Evolutionary conservation across 1,140 invertebrate species (phyloP).

Genomic region (Lordiphosa clarofinis): DNA sequence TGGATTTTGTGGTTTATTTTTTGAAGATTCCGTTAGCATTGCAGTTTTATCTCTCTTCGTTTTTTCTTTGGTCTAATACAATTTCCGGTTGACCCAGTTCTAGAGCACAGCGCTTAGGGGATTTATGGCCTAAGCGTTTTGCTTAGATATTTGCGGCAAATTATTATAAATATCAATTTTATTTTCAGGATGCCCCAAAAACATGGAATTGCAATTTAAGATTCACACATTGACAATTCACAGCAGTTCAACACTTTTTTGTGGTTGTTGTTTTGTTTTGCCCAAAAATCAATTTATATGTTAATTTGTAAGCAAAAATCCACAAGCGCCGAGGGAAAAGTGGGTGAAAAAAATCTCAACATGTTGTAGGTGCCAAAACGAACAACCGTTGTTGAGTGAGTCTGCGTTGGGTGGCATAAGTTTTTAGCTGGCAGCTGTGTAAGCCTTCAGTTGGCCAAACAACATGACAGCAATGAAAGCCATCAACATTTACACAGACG

Average conservation of each 20-base stretch:
- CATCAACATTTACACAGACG: constrained; percentile 6
- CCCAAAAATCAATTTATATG: constrained; percentile 75
- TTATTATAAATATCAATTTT: constrained; percentile 8
- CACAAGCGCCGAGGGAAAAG: constrained; percentile 25
- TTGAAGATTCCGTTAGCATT: constrained; percentile 60
- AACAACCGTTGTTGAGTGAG: constrained; percentile 56
- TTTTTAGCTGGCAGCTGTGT: constrained; percentile 62
- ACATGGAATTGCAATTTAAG: constrained; percentile 8
- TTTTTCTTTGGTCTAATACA: constrained; percentile 23
- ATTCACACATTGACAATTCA: constrained; percentile 46
- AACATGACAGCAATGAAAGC: constrained; percentile 53
- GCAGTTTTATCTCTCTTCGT: constrained; percentile 48
- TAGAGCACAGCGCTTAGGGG: constrained; percentile 27
- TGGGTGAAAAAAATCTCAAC: constrained; percentile 43
- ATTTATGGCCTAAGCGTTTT: constrained; percentile 50
- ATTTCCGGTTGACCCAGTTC: constrained; percentile 69
- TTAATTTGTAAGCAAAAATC: constrained; percentile 69
- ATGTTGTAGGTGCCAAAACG: constrained; percentile 69
- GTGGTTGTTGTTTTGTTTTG: constrained; percentile 26
- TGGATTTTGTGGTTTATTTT: constrained; percentile 71
- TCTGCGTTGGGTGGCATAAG: constrained; percentile 25
- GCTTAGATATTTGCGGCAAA: constrained; percentile 3
- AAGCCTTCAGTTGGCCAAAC: constrained; percentile 51
- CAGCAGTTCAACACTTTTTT: constrained; percentile 46
- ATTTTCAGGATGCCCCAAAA: constrained; percentile 16